Evolutionary conservation across 2,113 vertebrate species (phyloP).

Genomic region (Casuarius casuarius): DNA sequence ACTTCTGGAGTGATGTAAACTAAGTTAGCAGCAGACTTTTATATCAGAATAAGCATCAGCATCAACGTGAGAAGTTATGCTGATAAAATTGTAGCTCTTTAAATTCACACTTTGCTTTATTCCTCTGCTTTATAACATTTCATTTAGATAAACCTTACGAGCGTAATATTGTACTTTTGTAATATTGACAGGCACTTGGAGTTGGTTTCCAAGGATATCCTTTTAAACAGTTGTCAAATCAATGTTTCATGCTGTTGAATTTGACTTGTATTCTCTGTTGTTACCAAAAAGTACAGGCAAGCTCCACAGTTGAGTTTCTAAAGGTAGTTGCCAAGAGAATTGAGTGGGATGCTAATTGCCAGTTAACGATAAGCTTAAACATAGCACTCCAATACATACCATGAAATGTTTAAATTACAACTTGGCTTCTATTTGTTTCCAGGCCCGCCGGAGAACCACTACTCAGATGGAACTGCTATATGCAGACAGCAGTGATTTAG

Average conservation of each 20-base stretch:
- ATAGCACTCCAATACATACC: background rate
- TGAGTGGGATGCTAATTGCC: background rate
- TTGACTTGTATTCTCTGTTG: background rate
- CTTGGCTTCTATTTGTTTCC: background rate
- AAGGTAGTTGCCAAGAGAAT: background rate
- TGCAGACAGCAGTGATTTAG: constrained; percentile 85
- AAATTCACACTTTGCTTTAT: background rate
- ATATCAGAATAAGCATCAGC: background rate
- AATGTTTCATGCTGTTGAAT: background rate
- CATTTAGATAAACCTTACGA: background rate
- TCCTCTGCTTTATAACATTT: background rate
- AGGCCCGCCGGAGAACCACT: constrained; percentile 95
- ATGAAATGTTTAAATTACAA: background rate
- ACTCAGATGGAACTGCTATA: constrained; percentile 98
- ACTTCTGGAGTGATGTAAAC: background rate
- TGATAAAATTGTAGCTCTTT: background rate
- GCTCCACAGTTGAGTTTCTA: background rate
- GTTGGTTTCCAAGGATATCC: background rate
- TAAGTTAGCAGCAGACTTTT: background rate
- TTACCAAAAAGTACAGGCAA: background rate
- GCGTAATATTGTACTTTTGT: background rate
- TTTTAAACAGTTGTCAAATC: constrained; percentile 1
- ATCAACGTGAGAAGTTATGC: background rate
- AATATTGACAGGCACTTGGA: background rate
- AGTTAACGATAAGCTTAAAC: background rate